Evolutionary conservation across 1,140 invertebrate genomes (phyloP).

Genomic region (Ips nitidus): DNA sequence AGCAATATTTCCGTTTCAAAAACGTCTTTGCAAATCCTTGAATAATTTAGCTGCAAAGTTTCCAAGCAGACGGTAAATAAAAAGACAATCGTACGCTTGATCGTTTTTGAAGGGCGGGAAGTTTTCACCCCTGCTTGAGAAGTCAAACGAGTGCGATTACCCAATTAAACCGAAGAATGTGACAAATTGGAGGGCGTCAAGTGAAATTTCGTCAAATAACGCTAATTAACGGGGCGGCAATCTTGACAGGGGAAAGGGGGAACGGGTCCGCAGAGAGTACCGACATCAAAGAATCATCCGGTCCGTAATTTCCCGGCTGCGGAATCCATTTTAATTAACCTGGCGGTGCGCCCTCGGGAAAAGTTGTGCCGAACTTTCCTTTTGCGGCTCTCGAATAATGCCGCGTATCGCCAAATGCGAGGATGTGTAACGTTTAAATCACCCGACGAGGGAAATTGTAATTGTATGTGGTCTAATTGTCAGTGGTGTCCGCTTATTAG

Average conservation of each 20-base stretch:
- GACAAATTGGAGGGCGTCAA: constrained; percentile 15
- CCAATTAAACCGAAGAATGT: too few species aligned
- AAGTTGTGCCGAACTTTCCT: constrained; percentile 30
- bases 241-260: constrained; percentile 15
- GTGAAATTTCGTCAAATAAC: constrained; percentile 30
- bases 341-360: constrained; percentile 22
- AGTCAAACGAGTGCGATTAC: too few species aligned
- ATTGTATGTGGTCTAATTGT: background rate
- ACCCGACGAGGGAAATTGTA: constrained; percentile 2
- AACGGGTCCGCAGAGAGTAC: constrained; percentile 17
- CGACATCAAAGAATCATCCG: constrained; percentile 34
- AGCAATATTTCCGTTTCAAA: constrained; percentile 6
- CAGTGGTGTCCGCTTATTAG: background rate
- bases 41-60: background rate
- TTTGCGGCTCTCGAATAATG: constrained; percentile 25
- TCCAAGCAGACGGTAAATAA: too few species aligned
- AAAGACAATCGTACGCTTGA: too few species aligned
- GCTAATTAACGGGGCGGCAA: constrained; percentile 28
- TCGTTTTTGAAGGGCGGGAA: too few species aligned
- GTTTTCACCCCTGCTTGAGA: too few species aligned
- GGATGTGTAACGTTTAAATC: constrained; percentile 32
- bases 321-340: constrained; percentile 36
- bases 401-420: constrained; percentile 26
- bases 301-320: constrained; percentile 25
- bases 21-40: background rate